Conservation (phyloP, 2,888 invertebrate species). For the Meghimatium bilineatum region DNA sequence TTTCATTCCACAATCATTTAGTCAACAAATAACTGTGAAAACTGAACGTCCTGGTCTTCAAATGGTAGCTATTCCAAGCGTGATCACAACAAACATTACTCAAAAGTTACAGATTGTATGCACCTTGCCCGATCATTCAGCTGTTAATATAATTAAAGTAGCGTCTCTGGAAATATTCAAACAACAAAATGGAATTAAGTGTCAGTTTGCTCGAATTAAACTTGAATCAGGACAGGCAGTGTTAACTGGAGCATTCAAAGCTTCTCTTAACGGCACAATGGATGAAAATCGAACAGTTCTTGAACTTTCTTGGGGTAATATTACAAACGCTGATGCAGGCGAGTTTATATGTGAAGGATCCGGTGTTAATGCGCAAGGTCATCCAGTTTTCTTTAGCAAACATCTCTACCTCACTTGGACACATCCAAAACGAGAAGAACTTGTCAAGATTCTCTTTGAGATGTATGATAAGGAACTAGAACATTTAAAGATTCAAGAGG, state of each 20-base stretch:
- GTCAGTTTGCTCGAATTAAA: constrained; percentile 3
- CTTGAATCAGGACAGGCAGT: neutral
- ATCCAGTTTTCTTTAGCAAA: constrained; percentile 12
- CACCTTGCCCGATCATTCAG: neutral
- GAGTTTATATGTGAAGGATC: constrained; percentile 29
- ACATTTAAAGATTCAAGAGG: neutral
- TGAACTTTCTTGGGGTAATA: neutral
- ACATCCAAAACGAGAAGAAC: constrained; percentile 3
- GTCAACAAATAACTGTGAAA: neutral
- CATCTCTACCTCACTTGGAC: neutral
- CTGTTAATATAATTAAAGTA: constrained; percentile 2
- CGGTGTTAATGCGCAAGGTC: constrained; percentile 1
- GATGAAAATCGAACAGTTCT: neutral
- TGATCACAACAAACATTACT: neutral
- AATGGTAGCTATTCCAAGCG: neutral
- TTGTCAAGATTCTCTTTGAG: neutral
- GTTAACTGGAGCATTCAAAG: neutral
- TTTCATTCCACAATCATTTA: neutral
- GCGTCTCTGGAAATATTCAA: neutral
- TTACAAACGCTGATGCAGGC: neutral
- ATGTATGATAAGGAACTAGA: neutral
- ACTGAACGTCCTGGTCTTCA: neutral
- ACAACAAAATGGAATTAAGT: constrained; percentile 4
- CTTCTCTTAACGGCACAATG: neutral
- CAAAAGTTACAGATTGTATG: neutral